Percentiles rank a stretch among this genome's conserved stretches.
Evolutionary conservation across 1,140 invertebrate species (phyloP).

Genomic region (Lucilia cuprina): DNA sequence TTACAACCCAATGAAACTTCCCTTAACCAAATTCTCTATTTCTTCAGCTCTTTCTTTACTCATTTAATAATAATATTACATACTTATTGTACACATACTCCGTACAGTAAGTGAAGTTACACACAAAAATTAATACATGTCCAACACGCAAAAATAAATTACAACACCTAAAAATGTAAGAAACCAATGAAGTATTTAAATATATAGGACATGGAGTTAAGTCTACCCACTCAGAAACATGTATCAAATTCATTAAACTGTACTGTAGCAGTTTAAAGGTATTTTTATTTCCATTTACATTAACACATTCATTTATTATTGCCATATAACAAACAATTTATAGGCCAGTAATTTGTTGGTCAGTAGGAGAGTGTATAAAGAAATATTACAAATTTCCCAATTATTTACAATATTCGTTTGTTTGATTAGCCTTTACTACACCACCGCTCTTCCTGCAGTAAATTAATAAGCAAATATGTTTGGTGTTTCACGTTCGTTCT

Average conservation of each 20-base stretch:
- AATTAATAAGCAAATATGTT: neutral
- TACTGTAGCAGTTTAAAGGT: neutral
- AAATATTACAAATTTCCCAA: neutral
- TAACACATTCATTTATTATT: neutral
- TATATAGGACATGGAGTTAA: neutral
- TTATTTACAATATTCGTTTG: neutral
- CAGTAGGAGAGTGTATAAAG: neutral
- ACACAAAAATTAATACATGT: too few relatives aligned
- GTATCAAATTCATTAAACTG: neutral
- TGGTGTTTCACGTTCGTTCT: neutral
- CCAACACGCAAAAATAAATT: neutral
- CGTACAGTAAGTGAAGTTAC: too few relatives aligned
- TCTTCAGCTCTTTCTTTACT: neutral
- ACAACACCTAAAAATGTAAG: neutral
- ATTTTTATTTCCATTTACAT: neutral
- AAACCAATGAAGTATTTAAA: neutral
- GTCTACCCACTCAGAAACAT: neutral
- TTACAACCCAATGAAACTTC: too few relatives aligned
- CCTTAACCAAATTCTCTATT: too few relatives aligned
- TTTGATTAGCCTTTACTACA: neutral
- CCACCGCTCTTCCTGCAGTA: neutral
- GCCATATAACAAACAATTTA: neutral
- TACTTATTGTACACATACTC: neutral
- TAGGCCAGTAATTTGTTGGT: slow-evolving; percentile 2
- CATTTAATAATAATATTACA: neutral